phyloP scores from a whole-genome alignment of 2,888 invertebrate species.

The Agrilus biguttatus region DNA sequence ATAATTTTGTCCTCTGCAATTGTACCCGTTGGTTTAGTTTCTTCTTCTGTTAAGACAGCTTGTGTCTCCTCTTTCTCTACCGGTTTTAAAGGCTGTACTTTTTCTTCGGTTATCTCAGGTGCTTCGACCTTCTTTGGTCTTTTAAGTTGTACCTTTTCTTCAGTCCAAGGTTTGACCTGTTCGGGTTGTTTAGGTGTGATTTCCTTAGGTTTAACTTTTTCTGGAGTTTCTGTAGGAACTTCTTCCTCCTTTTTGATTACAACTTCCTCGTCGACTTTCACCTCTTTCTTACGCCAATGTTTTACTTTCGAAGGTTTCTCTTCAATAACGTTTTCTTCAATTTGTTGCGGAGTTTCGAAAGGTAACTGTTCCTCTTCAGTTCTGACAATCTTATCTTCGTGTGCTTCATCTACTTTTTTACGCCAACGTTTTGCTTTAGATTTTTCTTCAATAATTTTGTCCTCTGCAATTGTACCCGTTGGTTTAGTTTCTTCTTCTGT shows the following conservation, averaged over 20 bases:
- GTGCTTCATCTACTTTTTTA: background rate
- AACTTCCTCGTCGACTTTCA: constrained; percentile 11
- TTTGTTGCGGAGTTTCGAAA: constrained; percentile 29
- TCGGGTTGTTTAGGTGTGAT: constrained; percentile 12
- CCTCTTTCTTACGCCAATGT: background rate
- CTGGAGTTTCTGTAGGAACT: constrained; percentile 10
- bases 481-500: no score
- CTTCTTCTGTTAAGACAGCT: constrained; percentile 13
- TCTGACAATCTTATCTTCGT: no score
- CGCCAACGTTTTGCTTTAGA: background rate
- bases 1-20: constrained; percentile 3
- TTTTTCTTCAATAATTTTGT: background rate
- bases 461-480: no score
- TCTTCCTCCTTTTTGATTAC: constrained; percentile 12
- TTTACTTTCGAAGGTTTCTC: constrained; percentile 28
- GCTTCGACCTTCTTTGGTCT: constrained; percentile 2
- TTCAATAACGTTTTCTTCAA: constrained; percentile 47
- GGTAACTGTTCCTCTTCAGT: no score
- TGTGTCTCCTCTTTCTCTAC: constrained; percentile 19
- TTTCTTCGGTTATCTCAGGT: background rate
- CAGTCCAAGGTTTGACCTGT: constrained; percentile 14
- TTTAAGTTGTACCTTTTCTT: background rate
- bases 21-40: constrained; percentile 11
- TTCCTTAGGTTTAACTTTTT: no score
- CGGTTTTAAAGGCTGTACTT: background rate